phyloP scores from a whole-genome alignment of 2,888 invertebrate genomes.

The Lithophane leautieri region DNA sequence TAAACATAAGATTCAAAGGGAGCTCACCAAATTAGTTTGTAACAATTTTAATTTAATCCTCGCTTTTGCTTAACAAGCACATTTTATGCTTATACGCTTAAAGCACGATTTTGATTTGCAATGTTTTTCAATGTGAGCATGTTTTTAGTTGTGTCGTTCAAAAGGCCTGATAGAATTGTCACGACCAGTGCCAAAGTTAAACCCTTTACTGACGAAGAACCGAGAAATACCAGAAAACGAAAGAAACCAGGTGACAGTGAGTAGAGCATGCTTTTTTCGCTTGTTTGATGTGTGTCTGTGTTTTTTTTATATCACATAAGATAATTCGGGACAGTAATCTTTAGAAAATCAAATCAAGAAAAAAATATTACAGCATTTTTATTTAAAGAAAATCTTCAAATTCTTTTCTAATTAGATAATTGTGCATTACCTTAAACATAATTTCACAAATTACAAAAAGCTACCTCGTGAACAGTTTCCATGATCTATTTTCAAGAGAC shows the following conservation, averaged over 20 bases:
- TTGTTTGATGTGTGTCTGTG: constrained; percentile 33
- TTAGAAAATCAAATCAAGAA: neutral
- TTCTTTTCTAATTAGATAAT: neutral
- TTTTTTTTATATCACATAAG: constrained; percentile 1
- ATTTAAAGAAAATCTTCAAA: neutral
- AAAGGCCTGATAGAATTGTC: constrained; percentile 91
- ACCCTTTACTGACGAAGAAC: constrained; percentile 76
- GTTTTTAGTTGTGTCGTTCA: constrained; percentile 95
- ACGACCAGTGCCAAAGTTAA: constrained; percentile 77
- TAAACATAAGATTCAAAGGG: too few relatives aligned
- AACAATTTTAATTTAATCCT: neutral
- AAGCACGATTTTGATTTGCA: constrained; percentile 54
- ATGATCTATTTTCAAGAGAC: neutral
- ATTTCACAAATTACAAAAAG: neutral
- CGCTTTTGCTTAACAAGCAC: constrained; percentile 22
- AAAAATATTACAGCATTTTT: too few relatives aligned
- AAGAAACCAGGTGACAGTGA: constrained; percentile 93
- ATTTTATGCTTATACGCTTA: constrained; percentile 39
- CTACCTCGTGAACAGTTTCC: neutral
- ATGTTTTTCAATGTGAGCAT: constrained; percentile 57
- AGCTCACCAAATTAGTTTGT: neutral
- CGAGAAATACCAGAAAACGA: constrained; percentile 91
- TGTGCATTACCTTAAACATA: neutral
- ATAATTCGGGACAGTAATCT: neutral
- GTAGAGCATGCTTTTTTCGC: constrained; percentile 71